phyloP scores from a whole-genome alignment of 2,797 vertebrate genomes.

The Podarcis lilfordi region DNA sequence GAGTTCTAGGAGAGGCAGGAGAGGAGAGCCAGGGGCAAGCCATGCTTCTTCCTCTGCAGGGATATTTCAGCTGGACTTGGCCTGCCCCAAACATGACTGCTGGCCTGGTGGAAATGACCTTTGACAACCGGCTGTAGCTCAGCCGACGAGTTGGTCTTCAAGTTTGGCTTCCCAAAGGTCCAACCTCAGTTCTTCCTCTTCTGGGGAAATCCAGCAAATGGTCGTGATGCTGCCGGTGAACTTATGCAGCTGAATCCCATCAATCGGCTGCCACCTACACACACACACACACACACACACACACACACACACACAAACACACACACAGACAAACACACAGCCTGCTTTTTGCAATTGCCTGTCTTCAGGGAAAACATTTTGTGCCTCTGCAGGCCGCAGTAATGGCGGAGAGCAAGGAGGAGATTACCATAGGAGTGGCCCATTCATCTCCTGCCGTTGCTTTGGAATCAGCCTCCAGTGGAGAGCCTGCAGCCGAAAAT shows the following conservation, averaged over 20 bases:
- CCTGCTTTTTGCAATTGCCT: slow-evolving; percentile 35
- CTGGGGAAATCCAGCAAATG: not conserved
- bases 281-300: too few species aligned
- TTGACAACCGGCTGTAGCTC: slow-evolving; percentile 17
- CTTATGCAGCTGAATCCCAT: not conserved
- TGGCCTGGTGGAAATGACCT: slow-evolving; percentile 39
- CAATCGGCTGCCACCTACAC: not conserved
- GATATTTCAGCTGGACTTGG: slow-evolving; percentile 6
- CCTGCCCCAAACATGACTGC: slow-evolving; percentile 12
- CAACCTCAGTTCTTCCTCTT: slow-evolving; percentile 18
- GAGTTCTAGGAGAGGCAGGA: not conserved
- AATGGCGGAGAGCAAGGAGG: not conserved
- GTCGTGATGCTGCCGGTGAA: not conserved
- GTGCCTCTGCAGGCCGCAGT: slow-evolving; percentile 12
- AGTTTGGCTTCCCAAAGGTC: not conserved
- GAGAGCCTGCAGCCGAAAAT: not conserved
- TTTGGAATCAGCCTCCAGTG: not conserved
- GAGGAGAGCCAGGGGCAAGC: not conserved
- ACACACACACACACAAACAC: too few species aligned
- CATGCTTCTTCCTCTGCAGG: slow-evolving; percentile 26
- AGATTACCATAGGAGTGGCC: slow-evolving; percentile 11
- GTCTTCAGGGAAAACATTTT: slow-evolving; percentile 18
- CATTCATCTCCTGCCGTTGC: not conserved
- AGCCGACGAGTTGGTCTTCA: too few species aligned
- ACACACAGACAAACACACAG: too few species aligned